Evolutionary conservation across 2,888 invertebrate genomes (phyloP), one percentile per base, ranked within the genome.

Genomic region (Drosophila mimica): DNA sequence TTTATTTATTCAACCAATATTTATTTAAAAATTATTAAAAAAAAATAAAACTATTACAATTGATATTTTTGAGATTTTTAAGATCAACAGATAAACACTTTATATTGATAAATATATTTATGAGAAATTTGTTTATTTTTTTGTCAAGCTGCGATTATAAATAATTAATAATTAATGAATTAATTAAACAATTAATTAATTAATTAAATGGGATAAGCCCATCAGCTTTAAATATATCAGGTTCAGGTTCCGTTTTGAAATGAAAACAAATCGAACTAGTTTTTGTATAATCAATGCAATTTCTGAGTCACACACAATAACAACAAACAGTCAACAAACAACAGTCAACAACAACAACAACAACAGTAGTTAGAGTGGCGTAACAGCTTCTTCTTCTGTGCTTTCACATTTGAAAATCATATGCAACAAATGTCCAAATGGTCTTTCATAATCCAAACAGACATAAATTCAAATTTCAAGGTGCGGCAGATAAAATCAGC

Each of bases 381-480:
- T 17, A 54, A 54, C 25, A 54, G 36, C 54, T 54, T 54, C 38
- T 38, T 30, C 38, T 28, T 30, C 13, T 40, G 30, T 31, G 30
- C 57, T 57, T 57, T 57, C 57, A 57, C 57, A 57, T 43, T 43
- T 20, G 2, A 15, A 57, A 43, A 57, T 30, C 38, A n/a, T 36
- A 38, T 5, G 4, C 30, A 30, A n/a, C 13, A 30, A n/a, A 31
- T 57, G n/a, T 57, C 30, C 20, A 38, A 56, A 57, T 15, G 40
- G 20, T 57, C 57, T 57, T 57, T 57, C 57, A 43, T 43, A 57
- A 43, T 43, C 57, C 40, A 56, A 15, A 36, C 38, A 17, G 38
- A 40, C 2, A 20, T 30, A 6, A 56, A 57, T 57, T 40, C 4
- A 30, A 57, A 43, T 43, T 31, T 43, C 9, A 57, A 43, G 57